phyloP scores from a whole-genome alignment of 1,140 invertebrate genomes.

The Drosophila tropicalis region DNA sequence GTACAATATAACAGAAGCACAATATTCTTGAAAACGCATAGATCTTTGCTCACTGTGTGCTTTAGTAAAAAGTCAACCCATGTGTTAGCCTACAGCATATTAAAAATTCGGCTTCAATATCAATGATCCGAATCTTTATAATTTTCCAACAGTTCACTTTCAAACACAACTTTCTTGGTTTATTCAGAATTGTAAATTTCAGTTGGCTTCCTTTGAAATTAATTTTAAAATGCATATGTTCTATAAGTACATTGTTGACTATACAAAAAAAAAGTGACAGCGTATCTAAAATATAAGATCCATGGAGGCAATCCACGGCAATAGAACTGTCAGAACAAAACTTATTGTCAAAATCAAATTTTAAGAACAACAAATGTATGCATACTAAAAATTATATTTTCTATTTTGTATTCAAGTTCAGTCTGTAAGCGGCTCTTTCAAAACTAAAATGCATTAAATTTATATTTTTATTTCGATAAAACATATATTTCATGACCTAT shows the following conservation, averaged over 20 bases:
- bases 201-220: not conserved
- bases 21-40: slow-evolving; percentile 36
- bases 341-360: not conserved
- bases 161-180: not conserved
- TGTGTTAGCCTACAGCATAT: not conserved
- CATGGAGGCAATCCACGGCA: too few species aligned
- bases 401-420: not conserved
- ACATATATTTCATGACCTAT: not conserved
- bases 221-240: not conserved
- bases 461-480: too few species aligned
- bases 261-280: too few species aligned
- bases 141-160: not conserved
- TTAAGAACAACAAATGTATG: slow-evolving; percentile 10
- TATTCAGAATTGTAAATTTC: not conserved
- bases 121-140: not conserved
- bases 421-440: slow-evolving; percentile 24
- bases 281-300: too few species aligned
- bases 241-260: too few species aligned
- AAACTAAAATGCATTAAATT: not conserved
- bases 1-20: slow-evolving; percentile 30
- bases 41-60: not conserved
- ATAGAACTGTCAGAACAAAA: not conserved
- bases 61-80: not conserved
- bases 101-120: not conserved
- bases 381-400: not conserved